Evolutionary conservation across 2,888 invertebrate genomes (phyloP).

Genomic region (Drosophila multiciliata): DNA sequence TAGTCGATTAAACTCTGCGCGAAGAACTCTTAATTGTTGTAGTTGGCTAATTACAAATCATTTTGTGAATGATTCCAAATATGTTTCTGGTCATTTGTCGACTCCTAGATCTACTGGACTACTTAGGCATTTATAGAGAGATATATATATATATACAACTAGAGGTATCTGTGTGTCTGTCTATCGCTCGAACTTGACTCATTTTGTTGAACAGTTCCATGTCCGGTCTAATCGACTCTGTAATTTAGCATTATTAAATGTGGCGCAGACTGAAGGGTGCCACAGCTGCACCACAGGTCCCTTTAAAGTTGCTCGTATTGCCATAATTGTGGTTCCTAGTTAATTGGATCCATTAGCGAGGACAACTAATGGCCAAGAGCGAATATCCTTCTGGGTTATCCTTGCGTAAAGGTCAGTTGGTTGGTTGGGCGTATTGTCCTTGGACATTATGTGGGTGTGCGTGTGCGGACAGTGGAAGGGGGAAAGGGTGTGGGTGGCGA

Average conservation of each 20-base stretch:
- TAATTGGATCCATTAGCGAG: constrained; percentile 69
- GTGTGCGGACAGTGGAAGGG: background rate
- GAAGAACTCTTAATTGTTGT: background rate
- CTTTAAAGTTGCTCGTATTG: constrained; percentile 20
- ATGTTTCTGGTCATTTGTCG: background rate
- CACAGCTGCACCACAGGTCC: background rate
- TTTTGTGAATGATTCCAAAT: constrained; percentile 61
- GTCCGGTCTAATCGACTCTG: constrained; percentile 26
- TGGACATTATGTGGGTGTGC: constrained; percentile 13
- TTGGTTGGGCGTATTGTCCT: constrained; percentile 6
- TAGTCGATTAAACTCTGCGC: background rate
- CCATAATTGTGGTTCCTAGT: constrained; percentile 31
- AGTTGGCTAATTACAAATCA: constrained; percentile 43
- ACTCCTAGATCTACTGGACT: background rate
- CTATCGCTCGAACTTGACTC: background rate
- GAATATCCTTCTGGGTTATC: constrained; percentile 30
- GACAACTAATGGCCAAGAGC: constrained; percentile 33
- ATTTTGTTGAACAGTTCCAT: background rate
- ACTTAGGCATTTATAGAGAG: background rate
- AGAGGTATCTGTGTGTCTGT: background rate
- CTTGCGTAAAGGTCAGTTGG: constrained; percentile 53
- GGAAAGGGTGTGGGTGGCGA: background rate
- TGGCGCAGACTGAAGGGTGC: constrained; percentile 10
- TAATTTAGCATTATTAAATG: constrained; percentile 25
- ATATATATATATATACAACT: background rate